Conservation (phyloP, 2,888 invertebrate species). For the Drosophila borealis region DNA sequence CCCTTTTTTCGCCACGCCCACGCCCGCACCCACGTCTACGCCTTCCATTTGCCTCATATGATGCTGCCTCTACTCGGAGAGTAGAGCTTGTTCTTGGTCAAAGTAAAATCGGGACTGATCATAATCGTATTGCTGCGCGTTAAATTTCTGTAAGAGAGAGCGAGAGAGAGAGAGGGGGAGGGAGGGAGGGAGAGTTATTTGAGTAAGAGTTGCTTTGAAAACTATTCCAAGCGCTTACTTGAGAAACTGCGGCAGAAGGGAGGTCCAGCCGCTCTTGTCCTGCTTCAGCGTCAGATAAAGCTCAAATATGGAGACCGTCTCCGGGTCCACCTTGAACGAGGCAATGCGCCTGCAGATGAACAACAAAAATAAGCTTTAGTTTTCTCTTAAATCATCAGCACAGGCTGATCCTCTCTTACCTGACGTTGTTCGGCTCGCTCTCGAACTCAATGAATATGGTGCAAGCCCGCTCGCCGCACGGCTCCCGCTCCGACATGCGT, state of each 20-base stretch:
- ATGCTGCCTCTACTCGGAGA: slow-evolving; percentile 85
- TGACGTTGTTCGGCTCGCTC: slow-evolving; percentile 87
- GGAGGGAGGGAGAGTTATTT: neutral
- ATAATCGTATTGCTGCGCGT: slow-evolving; percentile 94
- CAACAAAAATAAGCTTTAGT: neutral
- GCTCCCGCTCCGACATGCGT: slow-evolving; percentile 94
- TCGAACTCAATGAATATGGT: slow-evolving; percentile 94
- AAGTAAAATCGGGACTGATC: slow-evolving; percentile 94
- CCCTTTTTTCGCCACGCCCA: neutral
- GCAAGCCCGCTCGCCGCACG: slow-evolving; percentile 95
- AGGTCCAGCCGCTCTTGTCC: slow-evolving; percentile 94
- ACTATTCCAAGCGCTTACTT: slow-evolving; percentile 88
- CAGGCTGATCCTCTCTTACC: slow-evolving; percentile 74
- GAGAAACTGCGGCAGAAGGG: slow-evolving; percentile 94
- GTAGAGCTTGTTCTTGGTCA: slow-evolving; percentile 96
- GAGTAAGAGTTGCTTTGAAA: neutral
- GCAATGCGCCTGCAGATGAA: slow-evolving; percentile 88
- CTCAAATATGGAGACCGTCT: slow-evolving; percentile 95
- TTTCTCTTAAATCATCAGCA: neutral
- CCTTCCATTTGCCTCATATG: slow-evolving; percentile 48
- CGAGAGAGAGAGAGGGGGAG: neutral
- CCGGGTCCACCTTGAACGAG: slow-evolving; percentile 93
- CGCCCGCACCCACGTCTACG: slow-evolving; percentile 41
- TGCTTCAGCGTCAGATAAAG: slow-evolving; percentile 94
- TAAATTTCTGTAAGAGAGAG: slow-evolving; percentile 88